A percentile compares a stretch with the other conserved stretches of the same genome.
phyloP scores from a whole-genome alignment of 2,797 vertebrate species.

The Anabacerthia variegaticeps region DNA sequence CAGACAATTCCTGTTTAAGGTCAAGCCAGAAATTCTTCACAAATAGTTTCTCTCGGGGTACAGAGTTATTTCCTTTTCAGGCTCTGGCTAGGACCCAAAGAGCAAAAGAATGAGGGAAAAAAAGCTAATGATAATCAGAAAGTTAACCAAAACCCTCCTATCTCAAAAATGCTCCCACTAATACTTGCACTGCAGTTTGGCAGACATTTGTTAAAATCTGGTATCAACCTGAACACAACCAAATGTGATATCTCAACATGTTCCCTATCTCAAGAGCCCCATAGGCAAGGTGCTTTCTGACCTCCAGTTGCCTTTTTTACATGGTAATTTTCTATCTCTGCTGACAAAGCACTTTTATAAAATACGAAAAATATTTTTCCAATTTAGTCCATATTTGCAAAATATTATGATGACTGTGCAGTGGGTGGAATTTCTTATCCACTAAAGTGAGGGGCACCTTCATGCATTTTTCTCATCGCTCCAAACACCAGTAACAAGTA shows the following conservation, averaged over 20 bases:
- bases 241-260: not conserved
- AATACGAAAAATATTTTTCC: not conserved
- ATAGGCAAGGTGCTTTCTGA: not conserved
- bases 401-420: not conserved
- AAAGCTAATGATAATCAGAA: not conserved
- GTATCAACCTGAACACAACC: not conserved
- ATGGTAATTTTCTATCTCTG: not conserved
- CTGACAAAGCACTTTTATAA: not conserved
- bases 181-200: not conserved
- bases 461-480: not conserved
- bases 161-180: not conserved
- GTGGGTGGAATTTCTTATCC: not conserved
- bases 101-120: not conserved
- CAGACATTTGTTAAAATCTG: not conserved
- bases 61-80: conserved; percentile 62
- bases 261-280: not conserved
- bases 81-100: conserved; percentile 44
- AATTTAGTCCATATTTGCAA: not conserved
- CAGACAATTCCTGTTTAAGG: conserved; percentile 69
- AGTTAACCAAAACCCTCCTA: conserved; percentile 12
- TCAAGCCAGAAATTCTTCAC: conserved; percentile 64
- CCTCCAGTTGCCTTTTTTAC: not conserved
- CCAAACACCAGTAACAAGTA: not conserved
- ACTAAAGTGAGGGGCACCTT: not conserved
- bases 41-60: conserved; percentile 51